A percentile compares a stretch with the other conserved stretches of the same genome.
phyloP scores from a whole-genome alignment of 2,797 vertebrate species.

The Sylvilagus floridanus region DNA sequence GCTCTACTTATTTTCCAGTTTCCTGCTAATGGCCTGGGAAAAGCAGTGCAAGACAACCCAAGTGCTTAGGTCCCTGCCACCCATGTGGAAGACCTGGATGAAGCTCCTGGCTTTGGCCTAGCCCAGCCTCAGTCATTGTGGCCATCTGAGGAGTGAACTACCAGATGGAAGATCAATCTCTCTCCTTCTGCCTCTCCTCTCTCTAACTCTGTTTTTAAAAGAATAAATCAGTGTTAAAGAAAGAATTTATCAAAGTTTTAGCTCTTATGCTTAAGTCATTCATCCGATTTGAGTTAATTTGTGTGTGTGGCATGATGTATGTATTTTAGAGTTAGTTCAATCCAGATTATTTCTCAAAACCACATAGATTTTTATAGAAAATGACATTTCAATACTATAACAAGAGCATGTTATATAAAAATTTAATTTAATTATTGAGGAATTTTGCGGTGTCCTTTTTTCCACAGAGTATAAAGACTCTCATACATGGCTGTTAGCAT shows the following conservation, averaged over 20 bases:
- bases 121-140: no score
- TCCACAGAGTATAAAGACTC: neutral
- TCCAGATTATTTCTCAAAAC: slow-evolving; percentile 44
- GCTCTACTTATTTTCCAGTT: no score
- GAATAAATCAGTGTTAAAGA: no score
- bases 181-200: no score
- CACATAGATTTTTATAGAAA: slow-evolving; percentile 16
- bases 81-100: no score
- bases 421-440: neutral
- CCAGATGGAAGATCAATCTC: no score
- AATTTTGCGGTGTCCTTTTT: neutral
- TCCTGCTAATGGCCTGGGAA: no score
- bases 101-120: no score
- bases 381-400: slow-evolving; percentile 1
- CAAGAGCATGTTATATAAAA: neutral
- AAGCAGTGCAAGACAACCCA: no score
- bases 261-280: neutral
- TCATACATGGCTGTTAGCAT: neutral
- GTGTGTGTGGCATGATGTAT: neutral
- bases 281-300: neutral
- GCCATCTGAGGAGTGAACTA: no score
- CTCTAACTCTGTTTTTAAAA: no score
- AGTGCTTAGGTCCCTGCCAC: no score
- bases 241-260: neutral
- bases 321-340: neutral